Base-by-base conservation (phyloP, 2,888 invertebrate genomes). In the Odontothrips loti region DNA sequence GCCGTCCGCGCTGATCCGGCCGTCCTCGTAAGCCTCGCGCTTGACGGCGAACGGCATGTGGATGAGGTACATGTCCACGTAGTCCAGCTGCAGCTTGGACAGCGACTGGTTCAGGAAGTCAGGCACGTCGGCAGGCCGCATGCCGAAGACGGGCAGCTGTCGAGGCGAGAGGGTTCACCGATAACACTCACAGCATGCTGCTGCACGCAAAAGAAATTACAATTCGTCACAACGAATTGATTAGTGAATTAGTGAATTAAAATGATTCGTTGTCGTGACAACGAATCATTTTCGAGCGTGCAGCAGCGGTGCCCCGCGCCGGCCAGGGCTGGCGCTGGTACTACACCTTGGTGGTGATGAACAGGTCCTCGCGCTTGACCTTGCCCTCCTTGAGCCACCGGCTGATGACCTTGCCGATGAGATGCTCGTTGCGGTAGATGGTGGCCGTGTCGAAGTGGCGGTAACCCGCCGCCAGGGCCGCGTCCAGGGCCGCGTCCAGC, bases 401-500 rank as follows among this genome's bases (percentile, higher is more conserved):
- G 83, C 91, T 90, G 0, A 96, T 88, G 0, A 93, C 93, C 78
- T 91, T 90, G 0, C 96, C 96, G 83, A 96, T 91, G 0, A 90
- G 90, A 3, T 90, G 89, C 86, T 96, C 96, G 85, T 96, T 96
- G 84, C 91, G 89, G 85, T 96, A 96, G 10, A 90, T 93, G 10
- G 91, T 89, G 0, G 96, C 95, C 0, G 94, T 91, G 87, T 96
- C 96, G 83, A 96, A 93, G 85, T 95, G 95, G 6, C 95, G 90
- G 86, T 96, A 96, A 0, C 96, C 96, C 78, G 91, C 91, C 84
- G 91, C 91, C 79, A 96, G 86, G 0, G 96, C 95, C 1, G 88
- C 87, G 47, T 92, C 90, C 20, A 95, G 88, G 0, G 95, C 93
- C 79, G 87, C 86, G 86, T 92, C 93, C 82, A 95, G 87, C 84